Conservation (phyloP, 2,797 vertebrate species). For the Sebastes iracundus region DNA sequence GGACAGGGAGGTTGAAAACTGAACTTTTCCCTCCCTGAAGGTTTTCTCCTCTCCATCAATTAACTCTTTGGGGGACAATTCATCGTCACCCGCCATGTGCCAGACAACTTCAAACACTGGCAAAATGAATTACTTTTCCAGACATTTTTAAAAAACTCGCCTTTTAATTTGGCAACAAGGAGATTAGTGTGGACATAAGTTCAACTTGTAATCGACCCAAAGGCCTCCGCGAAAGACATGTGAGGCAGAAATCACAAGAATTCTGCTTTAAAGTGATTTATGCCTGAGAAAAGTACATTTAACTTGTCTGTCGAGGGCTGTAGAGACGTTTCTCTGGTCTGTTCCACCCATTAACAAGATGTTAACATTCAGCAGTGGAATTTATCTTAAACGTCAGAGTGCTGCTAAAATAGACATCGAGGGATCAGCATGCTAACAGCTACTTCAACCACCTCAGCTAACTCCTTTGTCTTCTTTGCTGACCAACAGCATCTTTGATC, state of each 20-base stretch:
- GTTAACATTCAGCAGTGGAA: conserved; percentile 53
- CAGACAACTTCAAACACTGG: conserved; percentile 73
- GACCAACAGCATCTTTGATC: conserved; percentile 81
- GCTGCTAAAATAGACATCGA: conserved; percentile 70
- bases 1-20: conserved; percentile 78
- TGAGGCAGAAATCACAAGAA: conserved; percentile 17
- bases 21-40: conserved; percentile 80
- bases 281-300: conserved; percentile 11
- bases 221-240: conserved; percentile 7
- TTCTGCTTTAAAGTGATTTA: conserved; percentile 44
- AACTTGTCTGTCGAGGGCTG: conserved; percentile 19
- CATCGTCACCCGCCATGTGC: conserved; percentile 76
- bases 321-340: conserved; percentile 31
- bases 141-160: conserved; percentile 51
- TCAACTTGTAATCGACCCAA: conserved; percentile 38
- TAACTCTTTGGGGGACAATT: conserved; percentile 87
- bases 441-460: conserved; percentile 59
- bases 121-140: conserved; percentile 77
- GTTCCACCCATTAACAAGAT: conserved; percentile 56
- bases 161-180: conserved; percentile 52
- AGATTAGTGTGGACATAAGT: conserved; percentile 39
- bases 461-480: conserved; percentile 68
- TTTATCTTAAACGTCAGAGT: conserved; percentile 51
- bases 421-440: conserved; percentile 61
- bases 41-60: conserved; percentile 81